These are phyloP conservation scores for Drosophila falleni DNA, from an alignment of 2,888 invertebrate species.

Conservation along the genomic window DNA sequence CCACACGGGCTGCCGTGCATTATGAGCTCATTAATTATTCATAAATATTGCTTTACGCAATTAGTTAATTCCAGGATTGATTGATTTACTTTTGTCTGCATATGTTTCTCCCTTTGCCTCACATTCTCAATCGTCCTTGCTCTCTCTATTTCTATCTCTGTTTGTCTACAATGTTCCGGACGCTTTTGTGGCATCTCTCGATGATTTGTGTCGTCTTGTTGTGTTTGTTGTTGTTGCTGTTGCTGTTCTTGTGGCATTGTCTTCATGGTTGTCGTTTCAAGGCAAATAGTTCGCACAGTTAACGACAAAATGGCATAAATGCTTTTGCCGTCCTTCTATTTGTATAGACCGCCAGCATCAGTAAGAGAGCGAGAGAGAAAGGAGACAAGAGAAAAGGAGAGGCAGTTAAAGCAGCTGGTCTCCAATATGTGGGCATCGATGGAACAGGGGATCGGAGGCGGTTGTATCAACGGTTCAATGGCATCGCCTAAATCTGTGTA, in stretches of 20 bases:
- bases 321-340: slow-evolving; percentile 62
- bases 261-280: slow-evolving; percentile 62
- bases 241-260: slow-evolving; percentile 50
- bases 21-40: slow-evolving; percentile 82
- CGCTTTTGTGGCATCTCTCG: slow-evolving; percentile 50
- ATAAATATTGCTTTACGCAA: slow-evolving; percentile 83
- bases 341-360: slow-evolving; percentile 29
- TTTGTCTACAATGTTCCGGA: slow-evolving; percentile 23
- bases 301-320: slow-evolving; percentile 71
- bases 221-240: slow-evolving; percentile 26
- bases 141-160: slow-evolving; percentile 10
- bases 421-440: not conserved
- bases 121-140: slow-evolving; percentile 1
- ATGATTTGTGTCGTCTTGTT: slow-evolving; percentile 58
- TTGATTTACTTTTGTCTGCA: slow-evolving; percentile 75
- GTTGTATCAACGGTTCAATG: slow-evolving; percentile 32
- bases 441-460: not conserved
- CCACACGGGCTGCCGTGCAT: slow-evolving; percentile 41
- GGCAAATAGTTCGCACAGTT: slow-evolving; percentile 67
- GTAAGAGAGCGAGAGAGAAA: not conserved
- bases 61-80: slow-evolving; percentile 81
- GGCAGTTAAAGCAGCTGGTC: slow-evolving; percentile 16
- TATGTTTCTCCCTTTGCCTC: slow-evolving; percentile 29
- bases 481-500: slow-evolving; percentile 15
- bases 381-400: slow-evolving; percentile 1